Base-by-base conservation (phyloP, 2,113 vertebrate species). In the Anarrhichthys ocellatus region DNA sequence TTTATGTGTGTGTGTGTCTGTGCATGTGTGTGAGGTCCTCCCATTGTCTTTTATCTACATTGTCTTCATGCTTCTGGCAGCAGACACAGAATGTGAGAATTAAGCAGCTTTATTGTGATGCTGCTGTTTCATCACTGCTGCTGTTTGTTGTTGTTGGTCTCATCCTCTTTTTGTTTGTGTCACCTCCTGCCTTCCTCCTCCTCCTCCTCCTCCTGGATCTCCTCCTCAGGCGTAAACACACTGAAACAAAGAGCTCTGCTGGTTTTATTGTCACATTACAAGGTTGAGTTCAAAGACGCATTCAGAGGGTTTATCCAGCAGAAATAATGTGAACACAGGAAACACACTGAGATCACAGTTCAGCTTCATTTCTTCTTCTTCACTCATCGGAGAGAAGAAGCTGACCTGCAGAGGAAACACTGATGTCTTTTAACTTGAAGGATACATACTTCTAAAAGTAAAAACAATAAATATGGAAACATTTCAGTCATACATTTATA, bases 201-300 rank as follows among this genome's bases (percentile, higher is more conserved):
- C 40, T 66, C 64, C 50, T 73, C 61, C 58, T 77, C 40, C 66
- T 50, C 71, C 71, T 63, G 72, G n/a, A 84, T 81, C 79, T 74
- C 48, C 29, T 82, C 84, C 80, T 83, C 46, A 83, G 85, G 85
- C 80, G 15, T 82, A 59, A 87, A 87, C 85, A 87, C 85, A 13
- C 6, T 14, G 42, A 72, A 3, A 86, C 80, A 86, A 82, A 83
- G 70, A 50, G 63, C 70, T 17, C 1, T 9, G 74, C 48, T 58
- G 48, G 10, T 50, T 6, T 63, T 13, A 78, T 74, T 74, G 64
- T 86, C n/a, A 27, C 59, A 9, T 34, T 36, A 58, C 58, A 50
- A 36, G 46, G 63, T 40, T 67, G 5, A 61, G 50, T 59, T 66
- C 48, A 27, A 42, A 38, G 22, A 59, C 58, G 27, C 61, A 38